Conservation (phyloP, 2,113 vertebrate genomes). For the Pardalotus punctatus region DNA sequence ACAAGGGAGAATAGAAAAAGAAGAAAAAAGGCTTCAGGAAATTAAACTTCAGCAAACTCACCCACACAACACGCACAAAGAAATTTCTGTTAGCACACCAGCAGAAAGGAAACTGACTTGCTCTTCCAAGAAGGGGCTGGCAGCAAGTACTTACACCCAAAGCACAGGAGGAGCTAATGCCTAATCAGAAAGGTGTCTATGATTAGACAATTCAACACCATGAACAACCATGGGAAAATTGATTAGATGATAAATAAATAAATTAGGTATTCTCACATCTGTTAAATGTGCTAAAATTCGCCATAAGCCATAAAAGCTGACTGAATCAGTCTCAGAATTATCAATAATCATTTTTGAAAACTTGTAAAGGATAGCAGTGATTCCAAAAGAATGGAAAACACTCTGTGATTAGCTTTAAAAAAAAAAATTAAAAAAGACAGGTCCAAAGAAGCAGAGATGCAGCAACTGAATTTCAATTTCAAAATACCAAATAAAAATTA, state of each 20-base stretch:
- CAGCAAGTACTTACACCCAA: not conserved
- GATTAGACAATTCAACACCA: not conserved
- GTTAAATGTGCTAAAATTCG: not conserved
- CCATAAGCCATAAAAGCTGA: not conserved
- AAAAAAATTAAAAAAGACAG: not conserved
- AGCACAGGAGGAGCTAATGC: not conserved
- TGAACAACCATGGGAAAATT: not conserved
- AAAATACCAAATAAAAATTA: not conserved
- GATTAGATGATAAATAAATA: not conserved
- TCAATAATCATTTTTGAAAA: not conserved
- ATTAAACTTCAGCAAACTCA: not conserved
- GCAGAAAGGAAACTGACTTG: not conserved
- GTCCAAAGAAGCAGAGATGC: not conserved
- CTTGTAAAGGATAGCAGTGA: not conserved
- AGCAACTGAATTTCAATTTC: not conserved
- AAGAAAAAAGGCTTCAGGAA: not conserved
- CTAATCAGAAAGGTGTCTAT: not conserved
- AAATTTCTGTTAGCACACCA: not conserved
- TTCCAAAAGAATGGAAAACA: not conserved
- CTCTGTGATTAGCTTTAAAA: not conserved
- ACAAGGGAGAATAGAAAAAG: not conserved
- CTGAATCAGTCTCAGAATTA: not conserved
- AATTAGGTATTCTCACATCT: not conserved
- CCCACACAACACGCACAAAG: not conserved
- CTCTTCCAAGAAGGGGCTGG: not conserved